Conservation (phyloP, 2,113 vertebrate species). For the Clinocottus analis region DNA sequence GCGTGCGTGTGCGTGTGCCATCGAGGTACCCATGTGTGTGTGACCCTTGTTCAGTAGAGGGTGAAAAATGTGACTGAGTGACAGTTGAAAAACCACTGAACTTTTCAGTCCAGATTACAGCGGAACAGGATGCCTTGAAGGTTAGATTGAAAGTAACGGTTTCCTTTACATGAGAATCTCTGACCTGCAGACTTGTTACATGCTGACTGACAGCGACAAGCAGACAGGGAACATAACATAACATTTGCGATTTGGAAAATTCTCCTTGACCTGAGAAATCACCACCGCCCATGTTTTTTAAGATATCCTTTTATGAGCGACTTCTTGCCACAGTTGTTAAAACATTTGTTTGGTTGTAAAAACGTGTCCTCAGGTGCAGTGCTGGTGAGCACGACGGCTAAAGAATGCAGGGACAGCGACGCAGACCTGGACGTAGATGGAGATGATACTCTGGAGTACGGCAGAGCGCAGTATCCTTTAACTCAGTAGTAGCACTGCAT, state of each 20-base stretch:
- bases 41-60: conserved; percentile 78
- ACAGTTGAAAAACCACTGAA: conserved; percentile 96
- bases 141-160: conserved; percentile 82
- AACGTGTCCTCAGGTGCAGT: conserved; percentile 85
- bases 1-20: conserved; percentile 5
- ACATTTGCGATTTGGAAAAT: background rate
- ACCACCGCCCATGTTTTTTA: background rate
- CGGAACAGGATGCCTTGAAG: conserved; percentile 83
- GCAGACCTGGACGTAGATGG: conserved; percentile 98
- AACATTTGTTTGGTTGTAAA: background rate
- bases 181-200: conserved; percentile 57
- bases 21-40: conserved; percentile 48
- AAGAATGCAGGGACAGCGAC: conserved; percentile 96
- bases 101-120: conserved; percentile 97
- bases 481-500: background rate
- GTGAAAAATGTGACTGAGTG: conserved; percentile 95
- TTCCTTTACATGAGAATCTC: conserved; percentile 37
- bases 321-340: background rate
- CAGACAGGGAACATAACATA: background rate
- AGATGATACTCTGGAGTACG: conserved; percentile 96
- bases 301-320: background rate
- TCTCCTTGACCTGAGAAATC: conserved; percentile 1
- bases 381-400: conserved; percentile 89
- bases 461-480: conserved; percentile 96
- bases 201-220: conserved; percentile 16